Conservation (phyloP, 1,140 invertebrate species). For the Formica selysi region DNA sequence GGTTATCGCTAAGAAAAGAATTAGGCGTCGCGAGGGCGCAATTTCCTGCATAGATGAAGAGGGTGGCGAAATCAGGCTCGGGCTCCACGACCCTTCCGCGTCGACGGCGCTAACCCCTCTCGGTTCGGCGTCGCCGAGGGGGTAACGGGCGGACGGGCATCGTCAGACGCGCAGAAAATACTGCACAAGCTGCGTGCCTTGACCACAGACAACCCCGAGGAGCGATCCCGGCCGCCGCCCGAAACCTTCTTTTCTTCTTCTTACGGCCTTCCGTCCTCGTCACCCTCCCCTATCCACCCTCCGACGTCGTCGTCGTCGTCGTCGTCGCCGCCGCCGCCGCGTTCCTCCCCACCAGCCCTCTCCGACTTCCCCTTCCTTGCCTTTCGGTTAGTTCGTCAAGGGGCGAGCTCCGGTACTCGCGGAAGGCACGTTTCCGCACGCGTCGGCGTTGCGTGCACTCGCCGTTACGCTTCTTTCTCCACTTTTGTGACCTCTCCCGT, state of each 20-base stretch:
- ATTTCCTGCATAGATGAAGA: slow-evolving; percentile 39
- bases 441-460: slow-evolving; percentile 80
- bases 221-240: slow-evolving; percentile 80
- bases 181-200: slow-evolving; percentile 82
- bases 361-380: slow-evolving; percentile 51
- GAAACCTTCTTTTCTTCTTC: slow-evolving; percentile 78
- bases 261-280: slow-evolving; percentile 63
- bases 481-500: slow-evolving; percentile 72
- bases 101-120: slow-evolving; percentile 56
- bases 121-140: slow-evolving; percentile 22
- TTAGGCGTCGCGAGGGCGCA: slow-evolving; percentile 52
- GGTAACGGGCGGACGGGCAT: slow-evolving; percentile 43
- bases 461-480: slow-evolving; percentile 81
- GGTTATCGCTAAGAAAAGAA: slow-evolving; percentile 37
- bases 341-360: slow-evolving; percentile 57
- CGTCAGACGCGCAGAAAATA: slow-evolving; percentile 72
- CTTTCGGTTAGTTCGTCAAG: slow-evolving; percentile 72
- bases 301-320: slow-evolving; percentile 53
- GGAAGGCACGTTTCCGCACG: slow-evolving; percentile 79
- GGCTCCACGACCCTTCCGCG: slow-evolving; percentile 51
- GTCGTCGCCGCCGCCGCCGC: slow-evolving; percentile 19
- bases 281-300: slow-evolving; percentile 21
- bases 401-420: slow-evolving; percentile 74
- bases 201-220: slow-evolving; percentile 84
- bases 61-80: slow-evolving; percentile 55